Conservation (phyloP, 2,888 invertebrate genomes). For the Blastobasis adustella region DNA sequence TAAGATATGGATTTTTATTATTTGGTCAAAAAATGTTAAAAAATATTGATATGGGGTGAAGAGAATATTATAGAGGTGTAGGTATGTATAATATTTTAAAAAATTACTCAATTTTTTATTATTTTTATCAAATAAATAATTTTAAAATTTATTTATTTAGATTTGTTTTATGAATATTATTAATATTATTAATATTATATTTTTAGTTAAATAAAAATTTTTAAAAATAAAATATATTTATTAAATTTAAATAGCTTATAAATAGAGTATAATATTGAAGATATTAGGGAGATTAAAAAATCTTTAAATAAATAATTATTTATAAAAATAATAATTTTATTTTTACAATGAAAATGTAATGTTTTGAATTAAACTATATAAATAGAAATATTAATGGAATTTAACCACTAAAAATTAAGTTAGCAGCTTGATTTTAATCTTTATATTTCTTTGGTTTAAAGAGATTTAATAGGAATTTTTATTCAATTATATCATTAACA, state of each 20-base stretch:
- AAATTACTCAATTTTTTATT: slow-evolving; percentile 49
- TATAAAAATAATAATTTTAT: slow-evolving; percentile 55
- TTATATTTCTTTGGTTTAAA: slow-evolving; percentile 54
- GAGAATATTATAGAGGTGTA: slow-evolving; percentile 57
- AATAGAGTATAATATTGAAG: slow-evolving; percentile 54
- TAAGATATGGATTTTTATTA: slow-evolving; percentile 61
- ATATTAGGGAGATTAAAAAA: slow-evolving; percentile 47
- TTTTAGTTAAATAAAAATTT: not conserved
- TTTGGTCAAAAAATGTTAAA: slow-evolving; percentile 50
- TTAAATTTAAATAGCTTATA: slow-evolving; percentile 58
- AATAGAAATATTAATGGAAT: slow-evolving; percentile 70
- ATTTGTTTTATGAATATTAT: slow-evolving; percentile 51
- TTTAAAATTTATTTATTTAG: slow-evolving; percentile 66
- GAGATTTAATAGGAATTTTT: slow-evolving; percentile 63
- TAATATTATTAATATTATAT: slow-evolving; percentile 29
- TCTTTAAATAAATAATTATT: slow-evolving; percentile 36
- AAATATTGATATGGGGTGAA: slow-evolving; percentile 66
- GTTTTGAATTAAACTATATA: slow-evolving; percentile 79
- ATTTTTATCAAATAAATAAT: slow-evolving; percentile 59
- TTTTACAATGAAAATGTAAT: slow-evolving; percentile 80
- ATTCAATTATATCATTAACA: slow-evolving; percentile 79
- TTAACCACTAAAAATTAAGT: slow-evolving; percentile 75
- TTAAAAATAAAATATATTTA: too few species aligned
- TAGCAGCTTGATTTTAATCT: slow-evolving; percentile 75
- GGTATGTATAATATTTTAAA: slow-evolving; percentile 50